Conservation (phyloP, 2,888 invertebrate genomes). For the Lottia scabra region DNA sequence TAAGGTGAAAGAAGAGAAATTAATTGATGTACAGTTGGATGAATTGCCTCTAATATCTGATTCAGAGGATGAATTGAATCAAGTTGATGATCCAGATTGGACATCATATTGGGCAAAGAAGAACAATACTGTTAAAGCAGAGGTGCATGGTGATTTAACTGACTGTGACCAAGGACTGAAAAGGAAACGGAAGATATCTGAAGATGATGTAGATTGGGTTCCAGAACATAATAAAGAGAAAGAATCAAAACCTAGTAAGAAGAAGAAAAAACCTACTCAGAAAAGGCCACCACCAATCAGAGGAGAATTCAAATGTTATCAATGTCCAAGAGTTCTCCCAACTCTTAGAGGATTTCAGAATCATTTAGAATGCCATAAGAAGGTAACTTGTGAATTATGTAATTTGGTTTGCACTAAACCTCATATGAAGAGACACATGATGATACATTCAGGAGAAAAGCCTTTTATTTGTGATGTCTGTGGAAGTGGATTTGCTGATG, state of each 20-base stretch:
- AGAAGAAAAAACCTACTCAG: too few relatives aligned
- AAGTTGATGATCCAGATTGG: too few relatives aligned
- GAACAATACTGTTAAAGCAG: too few relatives aligned
- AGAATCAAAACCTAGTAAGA: too few relatives aligned
- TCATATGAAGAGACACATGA: neutral
- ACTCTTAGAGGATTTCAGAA: too few relatives aligned
- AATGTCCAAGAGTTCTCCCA: neutral
- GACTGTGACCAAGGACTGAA: neutral
- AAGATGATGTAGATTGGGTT: neutral
- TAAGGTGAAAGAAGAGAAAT: too few relatives aligned
- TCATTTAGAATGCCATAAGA: too few relatives aligned
- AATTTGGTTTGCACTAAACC: neutral
- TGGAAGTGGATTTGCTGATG: neutral
- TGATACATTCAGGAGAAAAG: neutral
- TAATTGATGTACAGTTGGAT: too few relatives aligned
- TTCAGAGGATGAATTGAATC: too few relatives aligned
- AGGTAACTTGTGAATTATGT: conserved; percentile 8
- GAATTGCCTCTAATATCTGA: too few relatives aligned
- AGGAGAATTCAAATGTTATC: neutral
- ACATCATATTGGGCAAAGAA: too few relatives aligned
- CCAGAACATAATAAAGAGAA: neutral
- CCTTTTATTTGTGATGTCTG: conserved; percentile 8
- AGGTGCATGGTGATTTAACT: neutral
- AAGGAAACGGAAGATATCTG: neutral
- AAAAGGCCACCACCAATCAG: neutral